These are phyloP conservation scores for Montipora efflorescens DNA, from an alignment of 64 coral and sea anemone species.

Conservation along the genomic window DNA sequence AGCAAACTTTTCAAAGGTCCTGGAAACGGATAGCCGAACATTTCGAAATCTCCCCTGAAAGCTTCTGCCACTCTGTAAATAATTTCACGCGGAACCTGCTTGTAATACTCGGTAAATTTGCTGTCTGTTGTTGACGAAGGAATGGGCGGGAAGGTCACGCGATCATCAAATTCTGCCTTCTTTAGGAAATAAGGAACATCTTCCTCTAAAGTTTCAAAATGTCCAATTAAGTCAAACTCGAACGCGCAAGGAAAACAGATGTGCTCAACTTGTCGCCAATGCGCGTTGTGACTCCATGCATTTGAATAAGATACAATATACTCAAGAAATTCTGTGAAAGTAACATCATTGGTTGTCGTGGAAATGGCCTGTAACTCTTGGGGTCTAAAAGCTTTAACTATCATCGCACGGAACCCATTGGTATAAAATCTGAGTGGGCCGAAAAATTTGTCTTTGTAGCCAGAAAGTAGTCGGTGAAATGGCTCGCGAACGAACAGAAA, in stretches of 20 bases:
- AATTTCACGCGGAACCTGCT: conserved; percentile 4
- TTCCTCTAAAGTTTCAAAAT: conserved; percentile 34
- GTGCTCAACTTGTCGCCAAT: conserved; percentile 19
- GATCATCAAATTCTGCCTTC: conserved; percentile 29
- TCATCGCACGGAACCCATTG: background rate
- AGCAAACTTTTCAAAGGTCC: conserved; percentile 19
- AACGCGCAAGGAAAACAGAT: conserved; percentile 52
- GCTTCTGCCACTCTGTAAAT: conserved; percentile 21
- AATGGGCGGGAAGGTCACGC: conserved; percentile 20
- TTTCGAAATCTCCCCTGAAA: conserved; percentile 45
- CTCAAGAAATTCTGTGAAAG: conserved; percentile 33
- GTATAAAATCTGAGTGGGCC: conserved; percentile 20
- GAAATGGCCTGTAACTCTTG: background rate
- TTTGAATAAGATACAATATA: background rate
- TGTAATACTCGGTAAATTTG: conserved; percentile 7
- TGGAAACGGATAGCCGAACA: conserved; percentile 44
- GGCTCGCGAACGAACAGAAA: conserved; percentile 58
- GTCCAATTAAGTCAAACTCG: conserved; percentile 49
- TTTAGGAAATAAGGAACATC: conserved; percentile 12
- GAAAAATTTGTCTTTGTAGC: conserved; percentile 48
- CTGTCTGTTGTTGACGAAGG: background rate
- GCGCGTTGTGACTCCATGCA: background rate
- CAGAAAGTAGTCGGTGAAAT: conserved; percentile 41
- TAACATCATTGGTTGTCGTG: conserved; percentile 12
- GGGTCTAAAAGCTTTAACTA: conserved; percentile 30